Base-by-base conservation (phyloP, 2,797 vertebrate species). In the Chromobotia macracanthus region DNA sequence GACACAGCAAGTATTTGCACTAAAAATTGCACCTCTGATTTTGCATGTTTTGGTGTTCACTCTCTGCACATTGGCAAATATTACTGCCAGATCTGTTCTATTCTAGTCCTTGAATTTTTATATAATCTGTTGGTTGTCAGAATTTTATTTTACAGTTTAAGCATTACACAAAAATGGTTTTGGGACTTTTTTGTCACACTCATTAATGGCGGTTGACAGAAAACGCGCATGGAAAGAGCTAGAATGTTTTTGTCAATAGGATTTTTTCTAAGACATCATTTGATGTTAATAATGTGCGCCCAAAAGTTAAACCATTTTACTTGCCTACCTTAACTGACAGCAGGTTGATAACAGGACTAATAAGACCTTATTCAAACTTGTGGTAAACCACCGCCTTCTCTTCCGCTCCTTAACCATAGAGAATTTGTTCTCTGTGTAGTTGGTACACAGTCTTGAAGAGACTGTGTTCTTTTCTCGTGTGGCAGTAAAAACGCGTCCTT, bases 381-480 rank as follows among this genome's bases (percentile, higher is more conserved):
- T 25, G 31, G 21, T 28, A 16, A 38, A 38, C 31, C 61, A 38
- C 9, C 44, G 15, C 8, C 3, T n/a, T 50, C 46, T 70, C 41
- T 23, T 50, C 67, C 18, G 11, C n/a, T 46, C 53, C 50, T 61
- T 61, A 70, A 61, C 66, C 19, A 53, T 50, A 5, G n/a, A 23
- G 19, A 70, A 70, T 78, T 51, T 41, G 44, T 35, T 61, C 44
- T 61, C 35, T 5, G 55, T 70, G 1, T 50, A 35, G 7, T 63
- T 61, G 46, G 10, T 63, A 61, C 44, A 55, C 7, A 60, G 16
- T 75, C 38, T 70, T 15, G 11, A 55, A 64, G 23, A 68, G 60
- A 56, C 80, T 76, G 71, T 46, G 15, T 15, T 65, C 64, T 44
- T 48, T 83, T 83, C 80, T 28, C 19, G 16, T 64, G 28, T 75